These are phyloP conservation scores for Diaphora mendica DNA, from an alignment of 2,888 invertebrate species.

Conservation along the genomic window DNA sequence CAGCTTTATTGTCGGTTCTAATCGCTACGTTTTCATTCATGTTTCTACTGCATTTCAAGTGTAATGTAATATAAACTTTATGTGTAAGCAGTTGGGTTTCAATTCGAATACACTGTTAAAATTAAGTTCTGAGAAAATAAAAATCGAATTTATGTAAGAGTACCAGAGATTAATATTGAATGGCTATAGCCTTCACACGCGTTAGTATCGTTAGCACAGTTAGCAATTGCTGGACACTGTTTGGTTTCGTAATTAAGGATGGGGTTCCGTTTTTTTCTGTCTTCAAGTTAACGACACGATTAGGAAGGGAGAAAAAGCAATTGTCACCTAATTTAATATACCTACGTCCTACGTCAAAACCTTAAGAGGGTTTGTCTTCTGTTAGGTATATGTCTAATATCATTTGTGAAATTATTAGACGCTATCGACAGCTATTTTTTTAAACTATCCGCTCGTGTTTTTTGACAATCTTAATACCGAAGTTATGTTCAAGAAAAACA, in stretches of 20 bases:
- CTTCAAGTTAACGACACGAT: background rate
- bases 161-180: conserved; percentile 14
- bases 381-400: background rate
- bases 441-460: too few relatives aligned
- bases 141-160: conserved; percentile 23
- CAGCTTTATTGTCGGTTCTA: conserved; percentile 46
- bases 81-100: background rate
- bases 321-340: background rate
- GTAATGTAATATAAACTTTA: conserved; percentile 24
- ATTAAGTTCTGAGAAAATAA: conserved; percentile 7
- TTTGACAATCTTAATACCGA: too few relatives aligned
- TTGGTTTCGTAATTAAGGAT: conserved; percentile 48
- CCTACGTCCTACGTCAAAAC: background rate
- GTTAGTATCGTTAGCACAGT: conserved; percentile 45
- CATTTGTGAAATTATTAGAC: background rate
- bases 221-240: conserved; percentile 38
- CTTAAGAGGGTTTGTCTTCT: background rate
- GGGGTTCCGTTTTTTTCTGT: conserved; percentile 24
- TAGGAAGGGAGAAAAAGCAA: background rate
- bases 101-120: conserved; percentile 22
- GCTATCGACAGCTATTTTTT: background rate
- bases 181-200: conserved; percentile 19
- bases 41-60: conserved; percentile 21
- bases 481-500: background rate
- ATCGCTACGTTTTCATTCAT: conserved; percentile 50